These are phyloP conservation scores for Scaptomyza caliginosa DNA, from an alignment of 2,888 invertebrate species.

Conservation along the genomic window DNA sequence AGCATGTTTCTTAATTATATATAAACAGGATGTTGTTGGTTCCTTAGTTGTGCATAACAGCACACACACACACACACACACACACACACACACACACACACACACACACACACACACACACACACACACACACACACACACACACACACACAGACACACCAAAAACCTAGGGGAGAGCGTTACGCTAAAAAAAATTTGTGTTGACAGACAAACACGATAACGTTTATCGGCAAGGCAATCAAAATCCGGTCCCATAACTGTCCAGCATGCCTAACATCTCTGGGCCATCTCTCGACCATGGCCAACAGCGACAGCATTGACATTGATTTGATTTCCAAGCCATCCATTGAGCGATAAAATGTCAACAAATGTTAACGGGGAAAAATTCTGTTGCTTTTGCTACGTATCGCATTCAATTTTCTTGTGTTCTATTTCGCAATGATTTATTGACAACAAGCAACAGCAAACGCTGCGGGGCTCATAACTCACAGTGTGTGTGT, in stretches of 20 bases:
- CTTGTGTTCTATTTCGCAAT: conserved; percentile 26
- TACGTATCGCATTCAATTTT: conserved; percentile 9
- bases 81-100: too few relatives aligned
- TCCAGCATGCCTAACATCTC: not conserved
- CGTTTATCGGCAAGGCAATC: conserved; percentile 22
- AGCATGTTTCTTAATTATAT: conserved; percentile 16
- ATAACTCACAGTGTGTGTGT: conserved; percentile 26
- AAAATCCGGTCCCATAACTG: conserved; percentile 1
- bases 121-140: too few relatives aligned
- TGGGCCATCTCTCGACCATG: conserved; percentile 15
- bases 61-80: too few relatives aligned
- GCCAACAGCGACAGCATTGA: conserved; percentile 40
- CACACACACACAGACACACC: too few relatives aligned
- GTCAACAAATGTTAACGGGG: conserved; percentile 37
- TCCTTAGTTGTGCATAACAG: conserved; percentile 22
- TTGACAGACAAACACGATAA: conserved; percentile 1
- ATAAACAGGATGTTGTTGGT: not conserved
- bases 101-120: too few relatives aligned
- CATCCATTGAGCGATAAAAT: conserved; percentile 41
- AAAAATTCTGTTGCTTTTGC: conserved; percentile 4
- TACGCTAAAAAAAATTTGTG: not conserved
- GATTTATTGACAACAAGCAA: conserved; percentile 54
- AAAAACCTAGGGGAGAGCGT: not conserved
- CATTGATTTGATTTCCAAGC: conserved; percentile 68
- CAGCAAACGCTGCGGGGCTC: conserved; percentile 12